phyloP scores from a whole-genome alignment of 2,797 vertebrate genomes.

The Poecilia velifera region DNA sequence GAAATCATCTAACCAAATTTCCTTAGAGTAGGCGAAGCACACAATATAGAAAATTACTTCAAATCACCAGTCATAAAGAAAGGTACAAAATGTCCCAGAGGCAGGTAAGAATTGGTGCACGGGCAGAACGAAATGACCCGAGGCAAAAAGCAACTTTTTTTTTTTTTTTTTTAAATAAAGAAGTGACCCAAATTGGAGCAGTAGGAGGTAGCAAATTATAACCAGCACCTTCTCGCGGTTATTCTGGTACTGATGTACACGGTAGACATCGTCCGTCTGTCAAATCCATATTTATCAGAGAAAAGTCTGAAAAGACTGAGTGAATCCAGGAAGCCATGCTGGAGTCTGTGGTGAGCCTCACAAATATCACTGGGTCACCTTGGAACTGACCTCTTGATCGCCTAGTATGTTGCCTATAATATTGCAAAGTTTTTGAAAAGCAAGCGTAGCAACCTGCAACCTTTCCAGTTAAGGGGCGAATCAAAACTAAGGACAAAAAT shows the following conservation, averaged over 20 bases:
- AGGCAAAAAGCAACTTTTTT: neutral
- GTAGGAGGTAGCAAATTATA: neutral
- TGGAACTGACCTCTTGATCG: neutral
- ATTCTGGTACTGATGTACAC: neutral
- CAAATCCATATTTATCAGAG: neutral
- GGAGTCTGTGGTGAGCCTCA: neutral
- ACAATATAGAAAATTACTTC: neutral
- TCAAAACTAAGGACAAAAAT: neutral
- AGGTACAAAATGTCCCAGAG: neutral
- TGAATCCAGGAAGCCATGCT: neutral
- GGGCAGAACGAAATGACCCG: neutral
- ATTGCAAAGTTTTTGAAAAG: neutral
- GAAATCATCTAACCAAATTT: neutral
- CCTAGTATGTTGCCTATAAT: no score
- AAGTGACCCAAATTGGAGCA: neutral
- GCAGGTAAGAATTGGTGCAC: neutral
- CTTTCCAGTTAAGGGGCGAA: neutral
- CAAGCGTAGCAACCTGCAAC: neutral
- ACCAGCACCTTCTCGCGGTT: neutral
- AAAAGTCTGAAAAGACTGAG: neutral
- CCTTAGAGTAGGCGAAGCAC: neutral
- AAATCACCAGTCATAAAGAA: neutral
- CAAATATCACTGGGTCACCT: neutral
- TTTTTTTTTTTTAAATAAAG: neutral
- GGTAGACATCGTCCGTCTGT: neutral